Conservation (phyloP, 2,888 invertebrate genomes). For the Rhamphomyia laevipes region DNA sequence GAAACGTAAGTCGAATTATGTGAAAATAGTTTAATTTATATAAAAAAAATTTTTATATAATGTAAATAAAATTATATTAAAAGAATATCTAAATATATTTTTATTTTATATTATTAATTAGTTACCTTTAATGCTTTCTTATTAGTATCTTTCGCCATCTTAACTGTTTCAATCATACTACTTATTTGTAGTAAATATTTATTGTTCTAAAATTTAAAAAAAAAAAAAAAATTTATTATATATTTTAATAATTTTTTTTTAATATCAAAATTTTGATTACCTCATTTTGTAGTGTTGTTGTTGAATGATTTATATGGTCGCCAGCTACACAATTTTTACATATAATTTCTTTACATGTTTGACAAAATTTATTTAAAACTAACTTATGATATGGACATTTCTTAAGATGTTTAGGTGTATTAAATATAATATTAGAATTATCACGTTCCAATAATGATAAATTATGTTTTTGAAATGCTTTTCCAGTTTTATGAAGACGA, state of each 20-base stretch:
- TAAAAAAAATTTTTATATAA: not conserved
- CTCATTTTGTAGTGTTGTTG: constrained; percentile 15
- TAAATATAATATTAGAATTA: constrained; percentile 7
- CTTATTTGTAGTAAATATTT: constrained; percentile 16
- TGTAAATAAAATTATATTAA: not conserved
- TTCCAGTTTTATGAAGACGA: constrained; percentile 25
- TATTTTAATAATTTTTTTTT: not conserved
- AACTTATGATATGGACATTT: constrained; percentile 19
- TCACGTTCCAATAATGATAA: constrained; percentile 12
- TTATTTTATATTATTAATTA: not conserved
- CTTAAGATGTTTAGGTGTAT: constrained; percentile 13
- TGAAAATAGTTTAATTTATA: no score
- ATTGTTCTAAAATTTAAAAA: constrained; percentile 19
- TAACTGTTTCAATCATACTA: constrained; percentile 19
- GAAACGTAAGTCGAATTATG: no score
- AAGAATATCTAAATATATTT: not conserved
- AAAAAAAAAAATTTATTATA: constrained; percentile 3
- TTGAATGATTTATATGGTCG: constrained; percentile 20
- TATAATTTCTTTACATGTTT: constrained; percentile 16
- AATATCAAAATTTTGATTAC: constrained; percentile 11
- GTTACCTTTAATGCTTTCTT: constrained; percentile 25
- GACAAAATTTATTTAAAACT: constrained; percentile 19
- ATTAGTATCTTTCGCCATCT: constrained; percentile 18
- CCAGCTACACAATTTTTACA: constrained; percentile 20
- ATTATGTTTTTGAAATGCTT: constrained; percentile 25